phyloP scores from a whole-genome alignment of 2,113 vertebrate genomes.

The Cavia porcellus region DNA sequence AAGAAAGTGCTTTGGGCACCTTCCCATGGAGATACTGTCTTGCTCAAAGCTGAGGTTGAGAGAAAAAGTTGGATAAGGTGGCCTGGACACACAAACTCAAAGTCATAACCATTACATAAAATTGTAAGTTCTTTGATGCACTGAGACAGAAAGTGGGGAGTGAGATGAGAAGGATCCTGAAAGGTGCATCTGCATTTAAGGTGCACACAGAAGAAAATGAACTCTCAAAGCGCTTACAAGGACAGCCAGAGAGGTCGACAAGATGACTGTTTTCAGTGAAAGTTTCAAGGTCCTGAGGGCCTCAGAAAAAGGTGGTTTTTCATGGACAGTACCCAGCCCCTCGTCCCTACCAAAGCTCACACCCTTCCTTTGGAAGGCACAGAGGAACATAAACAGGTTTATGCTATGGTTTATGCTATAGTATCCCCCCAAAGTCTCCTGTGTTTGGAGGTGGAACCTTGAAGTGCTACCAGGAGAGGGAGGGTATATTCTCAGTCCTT shows the following conservation, averaged over 20 bases:
- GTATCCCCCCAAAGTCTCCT: not conserved
- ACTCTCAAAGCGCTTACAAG: not conserved
- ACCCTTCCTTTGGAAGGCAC: not conserved
- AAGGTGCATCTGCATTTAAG: not conserved
- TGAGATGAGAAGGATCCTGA: not conserved
- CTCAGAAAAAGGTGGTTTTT: not conserved
- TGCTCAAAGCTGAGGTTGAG: not conserved
- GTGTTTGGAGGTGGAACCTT: not conserved
- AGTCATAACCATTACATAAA: not conserved
- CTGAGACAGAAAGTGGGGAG: not conserved
- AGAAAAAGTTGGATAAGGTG: not conserved
- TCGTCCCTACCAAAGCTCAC: not conserved
- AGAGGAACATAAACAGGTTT: not conserved
- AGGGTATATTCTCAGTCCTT: not conserved
- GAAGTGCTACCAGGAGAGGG: not conserved
- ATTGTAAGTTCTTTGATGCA: not conserved
- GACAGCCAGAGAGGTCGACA: not conserved
- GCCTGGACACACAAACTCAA: not conserved
- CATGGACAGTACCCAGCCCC: not conserved
- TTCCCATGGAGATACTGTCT: not conserved
- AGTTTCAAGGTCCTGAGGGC: not conserved
- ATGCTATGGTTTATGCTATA: not conserved
- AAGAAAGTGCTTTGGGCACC: not conserved
- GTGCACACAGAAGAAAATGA: not conserved
- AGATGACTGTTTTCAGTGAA: not conserved